Base-by-base conservation (phyloP, 1,140 invertebrate species). In the Eulimnadia texana region DNA sequence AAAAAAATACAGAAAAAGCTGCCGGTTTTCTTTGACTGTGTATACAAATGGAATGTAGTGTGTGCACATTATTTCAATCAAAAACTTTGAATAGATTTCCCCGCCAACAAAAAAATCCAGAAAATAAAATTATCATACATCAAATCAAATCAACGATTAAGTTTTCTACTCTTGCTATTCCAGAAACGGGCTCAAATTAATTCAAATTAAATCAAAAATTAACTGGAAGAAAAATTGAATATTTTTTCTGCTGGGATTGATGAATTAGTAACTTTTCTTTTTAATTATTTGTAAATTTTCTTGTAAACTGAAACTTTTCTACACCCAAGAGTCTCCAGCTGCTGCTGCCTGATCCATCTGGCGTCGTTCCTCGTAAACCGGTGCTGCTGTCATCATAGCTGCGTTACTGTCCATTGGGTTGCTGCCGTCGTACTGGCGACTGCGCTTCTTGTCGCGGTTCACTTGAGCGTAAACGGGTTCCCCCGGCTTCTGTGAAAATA, bases 391-490 rank as follows among this genome's bases (percentile, higher is more conserved):
- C 29, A 54, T 29, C 1, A 33, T 57, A 22, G 20, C 28, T 23
- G 55, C 33, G 13, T 23, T 23, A 3, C 55, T 27, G 24, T 29
- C n/a, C 22, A 22, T 27, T 27, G 27, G 55, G 33, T 33, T 22
- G 55, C 24, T 68, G 68, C 69, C 71, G 70, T 77, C 76, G 68
- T 74, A 77, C 68, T 80, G 80, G 61, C 81, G 77, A 70, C 82
- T 83, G 68, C 83, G 82, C 72, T 86, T 86, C 75, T 84, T 85
- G 71, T 85, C 84, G 72, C 84, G 79, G 71, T 87, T 86, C 66
- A 87, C 84, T 78, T 86, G 84, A 70, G 84, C 84, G 74, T 87
- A 87, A 49, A 87, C 76, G 66, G 84, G 84, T 74, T 86, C 84
- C 67, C 78, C 79, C 65, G 79, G 76, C 73, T 79, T 78, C 66